Conservation (phyloP, 2,888 invertebrate genomes). For the Antitype chi region DNA sequence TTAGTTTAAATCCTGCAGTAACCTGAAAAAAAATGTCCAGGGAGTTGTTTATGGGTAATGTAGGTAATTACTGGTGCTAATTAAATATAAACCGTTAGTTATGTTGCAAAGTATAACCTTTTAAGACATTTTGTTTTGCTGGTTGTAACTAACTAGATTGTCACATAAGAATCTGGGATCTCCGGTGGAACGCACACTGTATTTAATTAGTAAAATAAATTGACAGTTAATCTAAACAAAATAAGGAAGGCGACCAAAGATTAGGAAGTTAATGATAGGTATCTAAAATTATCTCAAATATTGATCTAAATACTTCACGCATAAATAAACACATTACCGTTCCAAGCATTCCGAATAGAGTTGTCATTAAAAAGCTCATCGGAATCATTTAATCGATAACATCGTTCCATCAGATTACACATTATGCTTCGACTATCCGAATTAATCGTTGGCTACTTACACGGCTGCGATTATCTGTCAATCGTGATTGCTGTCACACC, state of each 20-base stretch:
- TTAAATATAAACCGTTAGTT: slow-evolving; percentile 3
- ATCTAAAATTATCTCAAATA: slow-evolving; percentile 43
- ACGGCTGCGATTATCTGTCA: slow-evolving; percentile 59
- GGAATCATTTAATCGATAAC: slow-evolving; percentile 59
- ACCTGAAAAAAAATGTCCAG: slow-evolving; percentile 18
- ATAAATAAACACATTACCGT: slow-evolving; percentile 53
- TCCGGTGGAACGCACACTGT: background rate
- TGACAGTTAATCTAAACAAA: slow-evolving; percentile 20
- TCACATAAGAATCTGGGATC: background rate
- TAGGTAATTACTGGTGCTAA: slow-evolving; percentile 2
- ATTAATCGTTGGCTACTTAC: slow-evolving; percentile 60
- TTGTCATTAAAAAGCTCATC: slow-evolving; percentile 60
- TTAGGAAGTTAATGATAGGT: slow-evolving; percentile 18
- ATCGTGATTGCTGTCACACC: slow-evolving; percentile 52
- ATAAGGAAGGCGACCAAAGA: slow-evolving; percentile 31
- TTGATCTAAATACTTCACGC: slow-evolving; percentile 55
- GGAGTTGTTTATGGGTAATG: slow-evolving; percentile 7
- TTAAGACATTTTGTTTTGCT: background rate
- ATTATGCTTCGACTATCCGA: slow-evolving; percentile 44
- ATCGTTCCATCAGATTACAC: slow-evolving; percentile 63
- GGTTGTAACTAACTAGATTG: background rate
- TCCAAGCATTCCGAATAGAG: slow-evolving; percentile 29
- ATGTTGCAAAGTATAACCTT: background rate
- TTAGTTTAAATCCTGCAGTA: slow-evolving; percentile 28
- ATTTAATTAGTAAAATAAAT: slow-evolving; percentile 27